Conservation (phyloP, 2,113 vertebrate species). For the Chionis minor region DNA sequence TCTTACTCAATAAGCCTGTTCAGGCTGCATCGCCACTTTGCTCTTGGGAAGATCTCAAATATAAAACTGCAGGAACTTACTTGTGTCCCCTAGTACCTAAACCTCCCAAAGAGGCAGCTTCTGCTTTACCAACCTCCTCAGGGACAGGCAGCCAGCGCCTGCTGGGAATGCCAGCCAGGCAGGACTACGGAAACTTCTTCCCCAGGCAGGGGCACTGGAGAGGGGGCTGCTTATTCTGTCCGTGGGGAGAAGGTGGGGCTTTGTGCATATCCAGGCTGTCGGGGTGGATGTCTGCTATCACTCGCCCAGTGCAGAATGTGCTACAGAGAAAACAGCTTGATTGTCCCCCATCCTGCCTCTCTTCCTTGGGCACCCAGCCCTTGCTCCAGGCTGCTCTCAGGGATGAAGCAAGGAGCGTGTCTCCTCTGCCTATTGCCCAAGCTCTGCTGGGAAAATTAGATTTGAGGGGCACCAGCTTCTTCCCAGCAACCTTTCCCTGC, state of each 20-base stretch:
- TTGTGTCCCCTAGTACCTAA: neutral
- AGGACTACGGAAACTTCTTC: neutral
- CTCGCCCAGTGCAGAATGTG: neutral
- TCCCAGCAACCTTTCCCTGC: neutral
- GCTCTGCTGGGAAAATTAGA: neutral
- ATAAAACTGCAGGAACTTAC: neutral
- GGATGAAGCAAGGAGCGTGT: neutral
- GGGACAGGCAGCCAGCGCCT: neutral
- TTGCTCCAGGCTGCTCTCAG: neutral
- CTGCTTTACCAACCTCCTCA: neutral
- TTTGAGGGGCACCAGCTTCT: neutral
- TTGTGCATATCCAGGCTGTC: neutral
- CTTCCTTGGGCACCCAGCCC: neutral
- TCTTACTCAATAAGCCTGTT: neutral
- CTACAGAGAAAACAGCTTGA: neutral
- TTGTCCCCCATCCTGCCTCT: neutral
- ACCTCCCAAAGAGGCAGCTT: neutral
- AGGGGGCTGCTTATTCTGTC: neutral
- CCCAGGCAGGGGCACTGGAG: neutral
- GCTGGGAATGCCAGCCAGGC: neutral
- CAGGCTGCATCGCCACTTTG: neutral
- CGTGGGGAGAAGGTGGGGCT: neutral
- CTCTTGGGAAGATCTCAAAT: neutral
- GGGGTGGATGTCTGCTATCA: neutral
- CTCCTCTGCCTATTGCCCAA: neutral